Base-by-base conservation (phyloP, 2,797 vertebrate species). In the Alauda arvensis region DNA sequence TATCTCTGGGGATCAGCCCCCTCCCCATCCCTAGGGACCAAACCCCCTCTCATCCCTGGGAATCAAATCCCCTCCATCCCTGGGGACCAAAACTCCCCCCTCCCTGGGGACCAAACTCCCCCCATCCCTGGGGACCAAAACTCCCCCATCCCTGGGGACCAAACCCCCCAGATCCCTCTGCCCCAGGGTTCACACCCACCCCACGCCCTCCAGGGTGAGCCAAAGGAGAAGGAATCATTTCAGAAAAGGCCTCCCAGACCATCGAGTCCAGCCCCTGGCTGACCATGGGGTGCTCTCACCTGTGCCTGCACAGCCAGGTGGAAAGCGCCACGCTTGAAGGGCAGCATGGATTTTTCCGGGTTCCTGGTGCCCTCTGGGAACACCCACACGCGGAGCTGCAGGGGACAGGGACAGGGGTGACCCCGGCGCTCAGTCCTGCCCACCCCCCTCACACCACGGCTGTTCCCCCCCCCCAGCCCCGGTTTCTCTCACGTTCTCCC, bases 351-450 rank as follows among this genome's bases (percentile, higher is more conserved):
- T 20, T 93, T 96, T 3, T 89, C 91, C 49, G 96, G 96, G 78
- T 98, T 98, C 93, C 98, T 96, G 21, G 98, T 98, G 53, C 98
- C 98, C 78, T 98, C 98, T 0, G 98, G 98, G 84, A 98, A 98
- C 43, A 98, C 88, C 96, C 96, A 97, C 37, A 98, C 97, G 15
- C 97, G 96, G 60, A 98, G 95, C 97, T 98, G 88, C 45, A 16
- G 0, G 0, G 42, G 12, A 71, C n/a, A 55, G 49, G 26, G 37
- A 69, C 34, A 55, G 21, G 43, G 19, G 5, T 39, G 49, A 69
- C 37, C 70, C 46, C 3, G 11, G 77, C 4, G 5, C 40, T 17
- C 60, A 20, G 14, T 8, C 14, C 25, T 66, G 16, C 81, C 45
- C 15, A 0, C 24, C 7, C 5, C 28, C 12, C 12, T 7, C 9